Base-by-base conservation (phyloP, 2,888 invertebrate species). In the Conops quadrifasciatus region DNA sequence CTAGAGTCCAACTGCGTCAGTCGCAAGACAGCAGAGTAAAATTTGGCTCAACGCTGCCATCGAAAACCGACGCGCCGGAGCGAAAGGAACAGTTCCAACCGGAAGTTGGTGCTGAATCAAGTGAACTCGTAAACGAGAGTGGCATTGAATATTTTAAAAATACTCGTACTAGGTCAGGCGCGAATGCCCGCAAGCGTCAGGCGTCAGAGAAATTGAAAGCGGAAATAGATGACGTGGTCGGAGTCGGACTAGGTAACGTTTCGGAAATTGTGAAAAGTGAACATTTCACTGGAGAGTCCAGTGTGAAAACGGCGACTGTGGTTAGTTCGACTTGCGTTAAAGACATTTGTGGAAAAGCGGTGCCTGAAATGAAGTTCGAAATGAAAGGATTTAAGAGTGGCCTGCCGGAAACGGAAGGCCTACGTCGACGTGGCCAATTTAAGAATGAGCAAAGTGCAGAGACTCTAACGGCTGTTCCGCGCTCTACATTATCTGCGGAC, bases 361-460 rank as follows among this genome's bases (percentile, higher is more conserved):
- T 62, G 67, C 70, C 59, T 72, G 80, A 80, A 30, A 82, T 82
- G 82, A 83, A 83, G 77, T 79, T 78, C 73, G 81, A 82, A 73
- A 75, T 79, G 72, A 81, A 77, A 65, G 73, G 76, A 69, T 73
- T 69, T 19, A 75, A 76, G 66, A 36, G 36, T 36, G 68, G 59
- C 67, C 24, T 72, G 69, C 74, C 74, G 73, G 59, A 75, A 72
- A 47, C 77, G 26, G 65, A 60, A 60, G n/a, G 63, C 28, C 47
- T 59, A 5, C 72, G 47, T 28, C 74, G 43, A 64, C 51, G 43
- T 59, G 16, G 67, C 47, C 73, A 72, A 1, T 59, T 53, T 30
- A 66, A 66, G 13, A 66, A 66, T 56, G 66, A 66, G 19, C 21
- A 28, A 24, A 53, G 56, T 24, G 21, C 36, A 56, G 43, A 19